These are phyloP conservation scores for Triops cancriformis DNA, from an alignment of 1,140 invertebrate genomes.

Conservation along the genomic window DNA sequence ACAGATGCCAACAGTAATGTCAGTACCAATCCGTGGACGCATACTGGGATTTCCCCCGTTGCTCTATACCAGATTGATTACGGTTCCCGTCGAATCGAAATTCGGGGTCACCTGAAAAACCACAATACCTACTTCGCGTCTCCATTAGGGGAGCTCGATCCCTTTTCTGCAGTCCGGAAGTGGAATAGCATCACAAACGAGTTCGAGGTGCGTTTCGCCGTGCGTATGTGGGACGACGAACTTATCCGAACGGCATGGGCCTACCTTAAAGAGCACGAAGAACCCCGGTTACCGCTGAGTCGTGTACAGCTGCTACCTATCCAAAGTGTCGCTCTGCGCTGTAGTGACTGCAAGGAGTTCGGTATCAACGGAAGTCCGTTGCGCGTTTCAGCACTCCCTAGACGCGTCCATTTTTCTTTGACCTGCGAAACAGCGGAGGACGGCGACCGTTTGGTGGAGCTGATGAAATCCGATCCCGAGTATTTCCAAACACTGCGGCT, in stretches of 20 bases:
- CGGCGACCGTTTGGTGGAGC: background rate
- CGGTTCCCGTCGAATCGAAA: background rate
- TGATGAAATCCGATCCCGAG: background rate
- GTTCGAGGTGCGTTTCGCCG: background rate
- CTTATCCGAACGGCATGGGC: background rate
- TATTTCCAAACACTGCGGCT: background rate
- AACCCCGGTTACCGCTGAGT: background rate
- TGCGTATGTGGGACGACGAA: background rate
- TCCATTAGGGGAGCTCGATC: background rate
- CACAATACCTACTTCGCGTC: background rate
- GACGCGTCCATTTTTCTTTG: background rate
- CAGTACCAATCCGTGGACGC: no score
- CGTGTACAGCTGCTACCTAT: background rate
- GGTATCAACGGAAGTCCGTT: background rate
- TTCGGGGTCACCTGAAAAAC: background rate
- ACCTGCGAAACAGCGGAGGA: background rate
- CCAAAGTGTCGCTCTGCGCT: background rate
- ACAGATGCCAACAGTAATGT: no score
- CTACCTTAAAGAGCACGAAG: background rate
- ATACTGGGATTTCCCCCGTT: background rate
- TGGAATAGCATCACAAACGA: background rate
- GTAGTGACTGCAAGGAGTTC: background rate
- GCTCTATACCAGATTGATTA: background rate
- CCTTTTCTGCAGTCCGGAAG: background rate
- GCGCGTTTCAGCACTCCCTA: background rate